Evolutionary conservation across 2,888 invertebrate genomes (phyloP), one percentile per base, ranked within the genome.

Genomic region (Epirrhoe tristata): DNA sequence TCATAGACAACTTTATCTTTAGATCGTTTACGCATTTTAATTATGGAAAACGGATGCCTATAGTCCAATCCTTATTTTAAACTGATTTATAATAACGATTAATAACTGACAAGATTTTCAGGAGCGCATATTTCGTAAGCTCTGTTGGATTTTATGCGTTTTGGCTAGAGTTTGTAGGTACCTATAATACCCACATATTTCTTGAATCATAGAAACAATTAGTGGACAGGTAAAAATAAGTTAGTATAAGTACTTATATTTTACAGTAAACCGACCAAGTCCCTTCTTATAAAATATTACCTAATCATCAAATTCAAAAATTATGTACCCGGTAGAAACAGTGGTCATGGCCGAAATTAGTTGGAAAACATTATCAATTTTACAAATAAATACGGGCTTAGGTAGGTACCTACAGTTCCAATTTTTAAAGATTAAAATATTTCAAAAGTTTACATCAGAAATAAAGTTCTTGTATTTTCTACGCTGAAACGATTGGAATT

Each of bases 61-160:
- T 65, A 57, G 61, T 65, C 63, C 52, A 24, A 39, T 16, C 53
- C 34, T 58, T 61, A 62, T 50, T 61, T 60, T 55, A 55, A 65
- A 48, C 55, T 48, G 58, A 70, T 70, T 70, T 65, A 64, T 59
- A 61, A 51, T 60, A 58, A 69, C 63, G 57, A 66, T 69, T 69
- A 63, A 69, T 63, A 66, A 58, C 63, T 63, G 63, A 66, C 63
- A 63, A 17, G 57, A 51, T 60, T 63, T 58, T 36, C 63, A 39
- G 39, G n/a, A 56, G 54, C 36, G 39, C 56, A 57, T 53, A 59
- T 48, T 57, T 57, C 36, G 34, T 39, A 43, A 50, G 32, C 32
- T 48, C 17, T 54, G 39, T 36, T 56, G 43, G 60, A 63, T 57
- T 57, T 60, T 52, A 63, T 67, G 57, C 46, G 32, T 57, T 52